phyloP scores from a whole-genome alignment of 2,888 invertebrate species.

The Boloria euphrosyne region DNA sequence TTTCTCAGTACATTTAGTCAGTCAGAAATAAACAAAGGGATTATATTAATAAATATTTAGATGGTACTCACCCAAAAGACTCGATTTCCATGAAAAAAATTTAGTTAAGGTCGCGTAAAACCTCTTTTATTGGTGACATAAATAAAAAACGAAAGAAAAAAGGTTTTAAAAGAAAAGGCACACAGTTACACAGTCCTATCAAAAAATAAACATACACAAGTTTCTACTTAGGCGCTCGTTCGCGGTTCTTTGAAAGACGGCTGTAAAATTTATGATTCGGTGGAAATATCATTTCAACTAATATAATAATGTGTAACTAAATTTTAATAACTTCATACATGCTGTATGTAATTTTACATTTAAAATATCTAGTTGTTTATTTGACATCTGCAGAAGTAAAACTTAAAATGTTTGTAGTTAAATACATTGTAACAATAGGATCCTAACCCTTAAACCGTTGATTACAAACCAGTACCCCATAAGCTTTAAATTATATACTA shows the following conservation, averaged over 20 bases:
- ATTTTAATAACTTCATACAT: conserved; percentile 27
- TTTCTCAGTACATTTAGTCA: neutral
- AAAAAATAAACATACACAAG: conserved; percentile 78
- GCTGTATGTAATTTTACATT: neutral
- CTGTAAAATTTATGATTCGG: conserved; percentile 79
- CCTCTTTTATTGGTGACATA: conserved; percentile 73
- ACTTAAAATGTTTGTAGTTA: neutral
- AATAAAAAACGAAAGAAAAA: conserved; percentile 63
- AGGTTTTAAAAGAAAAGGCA: conserved; percentile 68
- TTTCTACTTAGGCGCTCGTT: conserved; percentile 74
- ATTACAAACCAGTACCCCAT: conserved; percentile 12
- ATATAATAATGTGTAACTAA: conserved; percentile 11
- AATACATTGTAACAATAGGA: conserved; percentile 3
- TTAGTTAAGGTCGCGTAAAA: conserved; percentile 60
- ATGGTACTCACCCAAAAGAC: conserved; percentile 50
- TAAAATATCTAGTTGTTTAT: neutral
- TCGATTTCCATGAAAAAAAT: conserved; percentile 75
- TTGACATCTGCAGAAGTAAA: neutral
- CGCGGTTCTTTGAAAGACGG: conserved; percentile 70
- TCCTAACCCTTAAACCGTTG: conserved; percentile 3
- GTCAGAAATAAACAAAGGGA: neutral
- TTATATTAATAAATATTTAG: conserved; percentile 40
- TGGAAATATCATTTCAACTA: conserved; percentile 58
- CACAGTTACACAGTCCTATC: conserved; percentile 78
- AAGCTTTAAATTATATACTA: conserved; percentile 18